These are phyloP conservation scores for Falco cherrug DNA, from an alignment of 2,797 vertebrate species.

Conservation along the genomic window DNA sequence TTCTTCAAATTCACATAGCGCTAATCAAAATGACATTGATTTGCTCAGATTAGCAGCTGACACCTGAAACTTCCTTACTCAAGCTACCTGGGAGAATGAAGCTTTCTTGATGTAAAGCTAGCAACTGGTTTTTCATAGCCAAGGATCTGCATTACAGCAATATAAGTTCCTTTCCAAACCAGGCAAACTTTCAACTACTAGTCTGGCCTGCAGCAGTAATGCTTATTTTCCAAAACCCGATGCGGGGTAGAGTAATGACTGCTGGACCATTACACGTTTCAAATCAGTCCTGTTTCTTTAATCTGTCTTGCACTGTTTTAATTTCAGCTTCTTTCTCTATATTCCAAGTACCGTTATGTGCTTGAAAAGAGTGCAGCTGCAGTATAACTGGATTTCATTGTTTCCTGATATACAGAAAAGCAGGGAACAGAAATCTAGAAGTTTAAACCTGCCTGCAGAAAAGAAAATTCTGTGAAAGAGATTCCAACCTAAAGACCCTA, in stretches of 20 bases:
- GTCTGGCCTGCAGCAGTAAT: background rate
- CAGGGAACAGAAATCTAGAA: background rate
- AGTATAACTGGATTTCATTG: background rate
- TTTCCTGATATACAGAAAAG: background rate
- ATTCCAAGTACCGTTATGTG: background rate
- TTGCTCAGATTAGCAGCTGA: conserved; percentile 12
- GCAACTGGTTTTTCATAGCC: background rate
- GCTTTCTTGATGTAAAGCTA: background rate
- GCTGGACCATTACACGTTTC: background rate
- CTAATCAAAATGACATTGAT: conserved; percentile 45
- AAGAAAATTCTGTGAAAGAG: background rate
- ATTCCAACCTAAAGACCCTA: background rate
- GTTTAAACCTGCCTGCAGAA: background rate
- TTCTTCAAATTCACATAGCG: background rate
- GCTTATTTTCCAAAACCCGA: background rate
- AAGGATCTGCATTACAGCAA: background rate
- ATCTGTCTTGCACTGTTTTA: background rate
- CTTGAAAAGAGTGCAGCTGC: background rate
- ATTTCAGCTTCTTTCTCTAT: background rate
- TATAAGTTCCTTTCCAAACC: background rate
- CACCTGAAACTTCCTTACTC: background rate
- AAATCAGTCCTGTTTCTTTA: background rate
- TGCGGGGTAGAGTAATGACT: background rate
- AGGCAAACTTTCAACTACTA: background rate
- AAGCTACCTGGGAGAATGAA: background rate